Evolutionary conservation across 2,113 vertebrate species (phyloP).

Genomic region (Ophiodon elongatus): DNA sequence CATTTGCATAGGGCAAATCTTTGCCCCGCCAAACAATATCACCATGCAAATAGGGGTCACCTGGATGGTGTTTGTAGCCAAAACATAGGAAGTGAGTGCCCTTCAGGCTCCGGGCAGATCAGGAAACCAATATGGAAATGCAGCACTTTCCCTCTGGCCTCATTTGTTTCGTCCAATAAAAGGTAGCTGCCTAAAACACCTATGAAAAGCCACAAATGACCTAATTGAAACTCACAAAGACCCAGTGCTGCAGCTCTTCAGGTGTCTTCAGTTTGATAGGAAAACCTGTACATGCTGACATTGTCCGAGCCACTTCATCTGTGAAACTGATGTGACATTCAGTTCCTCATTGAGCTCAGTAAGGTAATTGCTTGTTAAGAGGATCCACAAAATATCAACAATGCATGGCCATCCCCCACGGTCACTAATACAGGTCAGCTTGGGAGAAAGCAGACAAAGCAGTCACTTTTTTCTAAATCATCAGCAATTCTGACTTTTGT

Average conservation of each 20-base stretch:
- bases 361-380: slow-evolving; percentile 64
- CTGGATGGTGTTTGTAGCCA: slow-evolving; percentile 62
- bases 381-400: slow-evolving; percentile 51
- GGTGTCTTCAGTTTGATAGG: neutral
- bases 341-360: slow-evolving; percentile 44
- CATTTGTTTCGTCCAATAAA: slow-evolving; percentile 64
- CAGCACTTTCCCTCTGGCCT: slow-evolving; percentile 57
- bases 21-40: slow-evolving; percentile 46
- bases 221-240: slow-evolving; percentile 6
- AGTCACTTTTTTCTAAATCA: neutral
- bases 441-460: neutral
- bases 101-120: slow-evolving; percentile 43
- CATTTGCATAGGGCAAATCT: slow-evolving; percentile 65
- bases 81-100: slow-evolving; percentile 54
- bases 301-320: slow-evolving; percentile 15
- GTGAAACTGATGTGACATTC: slow-evolving; percentile 35
- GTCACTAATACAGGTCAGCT: neutral
- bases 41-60: slow-evolving; percentile 71
- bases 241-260: neutral
- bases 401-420: slow-evolving; percentile 19
- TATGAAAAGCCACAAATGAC: slow-evolving; percentile 48
- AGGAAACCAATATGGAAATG: slow-evolving; percentile 80
- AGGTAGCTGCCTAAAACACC: slow-evolving; percentile 64
- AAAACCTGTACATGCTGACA: neutral
- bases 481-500: neutral